Percentiles rank a stretch among this genome's conserved stretches.
phyloP scores from a whole-genome alignment of 2,888 invertebrate species.

The Hymenopus coronatus region DNA sequence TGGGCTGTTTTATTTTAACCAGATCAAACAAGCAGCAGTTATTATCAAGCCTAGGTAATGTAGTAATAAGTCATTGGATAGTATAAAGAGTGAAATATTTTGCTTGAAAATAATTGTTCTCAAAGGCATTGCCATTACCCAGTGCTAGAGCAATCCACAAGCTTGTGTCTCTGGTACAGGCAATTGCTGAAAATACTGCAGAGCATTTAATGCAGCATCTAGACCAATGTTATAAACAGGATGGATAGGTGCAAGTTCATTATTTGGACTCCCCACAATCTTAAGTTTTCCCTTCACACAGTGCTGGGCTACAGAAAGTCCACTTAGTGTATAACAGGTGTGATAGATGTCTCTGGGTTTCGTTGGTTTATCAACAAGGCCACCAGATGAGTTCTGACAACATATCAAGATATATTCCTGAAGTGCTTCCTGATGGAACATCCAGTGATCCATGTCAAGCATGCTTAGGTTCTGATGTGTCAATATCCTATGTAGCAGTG shows the following conservation, averaged over 20 bases:
- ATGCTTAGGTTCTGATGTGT: constrained; percentile 46
- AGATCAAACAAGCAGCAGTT: neutral
- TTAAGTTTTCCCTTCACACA: constrained; percentile 39
- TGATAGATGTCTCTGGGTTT: constrained; percentile 92
- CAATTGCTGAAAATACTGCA: constrained; percentile 48
- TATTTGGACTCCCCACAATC: constrained; percentile 66
- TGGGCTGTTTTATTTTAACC: neutral
- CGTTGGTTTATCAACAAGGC: constrained; percentile 93
- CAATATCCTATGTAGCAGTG: constrained; percentile 76
- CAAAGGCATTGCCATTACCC: neutral
- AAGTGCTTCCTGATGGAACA: constrained; percentile 83
- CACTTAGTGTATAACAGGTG: constrained; percentile 94
- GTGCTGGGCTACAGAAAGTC: constrained; percentile 90
- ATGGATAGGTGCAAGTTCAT: constrained; percentile 63
- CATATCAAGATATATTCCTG: constrained; percentile 94
- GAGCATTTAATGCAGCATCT: constrained; percentile 55
- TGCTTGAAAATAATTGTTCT: neutral
- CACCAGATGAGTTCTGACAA: constrained; percentile 85
- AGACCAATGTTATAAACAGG: constrained; percentile 81
- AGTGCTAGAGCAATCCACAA: neutral
- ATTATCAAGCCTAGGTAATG: neutral
- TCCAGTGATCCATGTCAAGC: constrained; percentile 56
- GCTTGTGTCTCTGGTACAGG: constrained; percentile 20
- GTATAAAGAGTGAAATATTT: neutral
- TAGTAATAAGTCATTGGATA: neutral